Base-by-base conservation (phyloP, 2,113 vertebrate genomes). In the Hylia prasina region DNA sequence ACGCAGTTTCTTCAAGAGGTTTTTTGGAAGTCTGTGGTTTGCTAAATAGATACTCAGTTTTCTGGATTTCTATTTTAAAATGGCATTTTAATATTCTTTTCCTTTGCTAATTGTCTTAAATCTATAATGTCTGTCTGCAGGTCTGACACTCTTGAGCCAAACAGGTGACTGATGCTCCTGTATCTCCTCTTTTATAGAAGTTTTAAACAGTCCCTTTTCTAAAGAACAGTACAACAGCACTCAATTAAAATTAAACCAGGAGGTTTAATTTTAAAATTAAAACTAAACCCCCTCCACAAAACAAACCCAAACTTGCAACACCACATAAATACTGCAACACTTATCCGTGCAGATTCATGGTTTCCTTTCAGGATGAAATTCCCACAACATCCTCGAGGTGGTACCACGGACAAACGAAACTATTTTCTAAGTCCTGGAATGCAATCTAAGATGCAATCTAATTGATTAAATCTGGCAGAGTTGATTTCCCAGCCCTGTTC, bases 321-420 rank as follows among this genome's bases (percentile, higher is more conserved):
- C 23, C 54, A 58, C 42, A 27, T 10, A 44, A 76, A 75, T 5
- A 33, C 30, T 11, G 23, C 54, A 48, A 19, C 28, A 13, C 8
- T 57, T 2, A 0, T 25, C 51, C 19, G 30, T 17, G n/a, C 30
- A 22, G n/a, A 19, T 48, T 61, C 72, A 24, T 1, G 5, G 16
- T 73, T 71, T 69, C 53, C 64, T 33, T 73, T 58, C 64, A 20
- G 42, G 61, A 33, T 88, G 96, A 86, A 96, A 87, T 96, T 96
- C 85, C 86, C 82, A 53, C 23, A 83, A 2, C n/a, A 21, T 92
- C 97, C 98, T 97, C 96, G 77, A 98, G 97, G 94, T 97, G 97
- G 98, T 96, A 95, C 88, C 87, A 33, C 25, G 81, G 68, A 57
- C 78, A 94, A 71, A 45, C 28, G 13, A n/a, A 97, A 95, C 39